Evolutionary conservation across 2,113 vertebrate species (phyloP), one percentile per base, ranked within the genome.

Genomic region (Nyctereutes procyonoides): DNA sequence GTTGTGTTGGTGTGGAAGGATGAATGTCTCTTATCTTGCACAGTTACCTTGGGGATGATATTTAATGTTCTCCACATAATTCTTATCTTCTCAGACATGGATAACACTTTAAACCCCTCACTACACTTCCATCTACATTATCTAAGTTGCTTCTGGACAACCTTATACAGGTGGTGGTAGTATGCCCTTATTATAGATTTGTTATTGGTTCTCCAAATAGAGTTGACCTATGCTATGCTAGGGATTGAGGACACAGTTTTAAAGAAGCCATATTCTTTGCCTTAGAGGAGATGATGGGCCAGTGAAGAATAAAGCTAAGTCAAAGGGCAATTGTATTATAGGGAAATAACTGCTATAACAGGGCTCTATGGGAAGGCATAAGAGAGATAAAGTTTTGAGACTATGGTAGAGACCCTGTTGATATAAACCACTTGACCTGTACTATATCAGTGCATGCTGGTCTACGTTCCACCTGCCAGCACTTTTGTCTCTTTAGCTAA

Each of bases 401-500:
- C 9, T 65, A 3, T 32, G 63, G n/a, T 53, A 69, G 77, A 35
- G 73, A 48, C 9, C 22, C 77, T 16, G 28, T 48, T 58, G 48
- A 71, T 63, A 13, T n/a, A 35, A 48, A 63, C 15, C 1, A 53
- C 2, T 35, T 63, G 43, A 14, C 67, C 32, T 71, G 69, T 51
- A 26, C 20, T 8, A 0, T 22, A 7, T 69, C 22, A 12, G 22
- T 55, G 2, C 15, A 16, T 11, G 6, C 5, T 43, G 5, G 11
- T 53, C 74, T 30, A 2, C 35, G 53, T 51, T 55, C 24, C n/a
- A 76, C 4, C 58, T 86, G 14, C 53, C 30, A 76, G 38, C 1
- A n/a, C 7, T 15, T 51, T 17, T 13, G 35, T 48, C 8, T 74
- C 65, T 48, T 56, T 71, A 81, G 19, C 12, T 32, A 10, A 43